Evolutionary conservation across 2,888 invertebrate genomes (phyloP).

Genomic region (Drosophila affinis): DNA sequence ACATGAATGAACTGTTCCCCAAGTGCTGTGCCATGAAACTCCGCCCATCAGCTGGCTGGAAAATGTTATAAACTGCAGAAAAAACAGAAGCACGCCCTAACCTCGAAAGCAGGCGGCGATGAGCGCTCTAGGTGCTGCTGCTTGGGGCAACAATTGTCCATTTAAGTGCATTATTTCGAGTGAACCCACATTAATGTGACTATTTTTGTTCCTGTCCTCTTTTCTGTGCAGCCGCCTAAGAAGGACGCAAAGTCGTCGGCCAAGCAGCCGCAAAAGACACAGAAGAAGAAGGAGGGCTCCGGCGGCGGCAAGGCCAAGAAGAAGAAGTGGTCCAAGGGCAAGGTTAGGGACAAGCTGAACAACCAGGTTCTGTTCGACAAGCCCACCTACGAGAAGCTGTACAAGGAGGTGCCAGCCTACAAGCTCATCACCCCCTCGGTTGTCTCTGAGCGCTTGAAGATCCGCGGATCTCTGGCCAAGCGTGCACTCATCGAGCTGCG

Average conservation of each 20-base stretch:
- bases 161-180: slow-evolving; percentile 2
- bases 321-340: slow-evolving; percentile 99
- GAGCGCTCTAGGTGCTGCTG: slow-evolving; percentile 23
- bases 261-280: slow-evolving; percentile 96
- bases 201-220: not conserved
- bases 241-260: slow-evolving; percentile 95
- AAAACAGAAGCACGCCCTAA: slow-evolving; percentile 62
- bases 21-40: slow-evolving; percentile 26
- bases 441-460: slow-evolving; percentile 98
- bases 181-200: slow-evolving; percentile 9
- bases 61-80: slow-evolving; percentile 22
- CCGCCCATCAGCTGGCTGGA: not conserved
- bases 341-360: slow-evolving; percentile 99
- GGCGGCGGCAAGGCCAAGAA: slow-evolving; percentile 97
- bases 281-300: slow-evolving; percentile 97
- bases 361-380: slow-evolving; percentile 99
- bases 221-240: slow-evolving; percentile 90
- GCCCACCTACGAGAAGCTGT: slow-evolving; percentile 97
- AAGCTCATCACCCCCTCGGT: slow-evolving; percentile 99
- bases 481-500: slow-evolving; percentile 96
- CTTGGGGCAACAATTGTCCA: slow-evolving; percentile 4
- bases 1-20: slow-evolving; percentile 7
- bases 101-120: slow-evolving; percentile 56
- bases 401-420: slow-evolving; percentile 97
- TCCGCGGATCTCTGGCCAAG: slow-evolving; percentile 98